Percentiles rank a stretch among this genome's conserved stretches.
phyloP scores from a whole-genome alignment of 1,140 invertebrate species.

The Drosophila repletoides region DNA sequence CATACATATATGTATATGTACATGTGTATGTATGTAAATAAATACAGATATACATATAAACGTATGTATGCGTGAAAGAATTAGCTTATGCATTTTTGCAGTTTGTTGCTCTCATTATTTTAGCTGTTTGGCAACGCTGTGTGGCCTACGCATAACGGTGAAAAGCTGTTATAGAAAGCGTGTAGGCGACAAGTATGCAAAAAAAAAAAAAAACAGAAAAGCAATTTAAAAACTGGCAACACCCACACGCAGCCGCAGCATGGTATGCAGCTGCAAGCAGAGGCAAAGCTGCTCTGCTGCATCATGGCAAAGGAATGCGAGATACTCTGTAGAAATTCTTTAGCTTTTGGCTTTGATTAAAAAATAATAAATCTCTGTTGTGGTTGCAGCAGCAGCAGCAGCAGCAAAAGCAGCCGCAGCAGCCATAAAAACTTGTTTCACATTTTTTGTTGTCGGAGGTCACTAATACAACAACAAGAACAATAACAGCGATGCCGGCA shows the following conservation, averaged over 20 bases:
- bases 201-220: not conserved
- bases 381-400: conserved; percentile 18
- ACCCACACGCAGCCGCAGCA: conserved; percentile 1
- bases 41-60: not conserved
- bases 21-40: not conserved
- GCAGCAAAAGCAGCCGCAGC: too few species aligned
- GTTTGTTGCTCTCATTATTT: not conserved
- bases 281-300: not conserved
- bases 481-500: conserved; percentile 34
- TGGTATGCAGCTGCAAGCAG: not conserved
- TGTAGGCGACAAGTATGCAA: conserved; percentile 8
- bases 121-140: conserved; percentile 7
- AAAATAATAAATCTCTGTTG: conserved; percentile 66
- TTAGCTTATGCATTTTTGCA: conserved; percentile 12
- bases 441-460: conserved; percentile 74
- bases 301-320: conserved; percentile 52
- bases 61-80: conserved; percentile 5
- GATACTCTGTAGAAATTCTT: conserved; percentile 53
- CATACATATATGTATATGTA: conserved; percentile 8
- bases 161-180: conserved; percentile 49
- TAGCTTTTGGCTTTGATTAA: conserved; percentile 63
- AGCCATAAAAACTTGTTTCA: conserved; percentile 71
- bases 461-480: conserved; percentile 53
- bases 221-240: conserved; percentile 15
- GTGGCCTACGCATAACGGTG: conserved; percentile 39